A percentile compares a stretch with the other conserved stretches of the same genome.
Conservation (phyloP, 2,888 invertebrate genomes). For the Ormyrus labotus region DNA sequence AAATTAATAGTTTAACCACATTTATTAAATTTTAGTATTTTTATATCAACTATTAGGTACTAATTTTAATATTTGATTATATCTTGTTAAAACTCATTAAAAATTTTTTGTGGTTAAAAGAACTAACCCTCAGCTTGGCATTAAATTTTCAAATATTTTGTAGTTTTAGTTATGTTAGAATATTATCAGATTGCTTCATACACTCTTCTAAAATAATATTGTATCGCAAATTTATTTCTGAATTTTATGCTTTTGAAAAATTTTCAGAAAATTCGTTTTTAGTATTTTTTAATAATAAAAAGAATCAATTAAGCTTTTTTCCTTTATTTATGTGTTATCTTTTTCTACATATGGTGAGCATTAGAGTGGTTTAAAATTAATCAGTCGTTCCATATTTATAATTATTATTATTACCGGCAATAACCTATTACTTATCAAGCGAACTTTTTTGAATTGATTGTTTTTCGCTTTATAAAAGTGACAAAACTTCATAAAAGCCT, state of each 20-base stretch:
- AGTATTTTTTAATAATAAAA: slow-evolving; percentile 9
- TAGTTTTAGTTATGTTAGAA: slow-evolving; percentile 47
- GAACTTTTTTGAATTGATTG: too few species aligned
- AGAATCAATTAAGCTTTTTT: slow-evolving; percentile 7
- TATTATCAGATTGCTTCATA: slow-evolving; percentile 23
- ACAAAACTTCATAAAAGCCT: too few species aligned
- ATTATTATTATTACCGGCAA: too few species aligned
- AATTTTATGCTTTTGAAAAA: slow-evolving; percentile 47
- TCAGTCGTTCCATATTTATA: background rate
- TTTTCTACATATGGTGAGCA: background rate
- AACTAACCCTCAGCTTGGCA: slow-evolving; percentile 32
- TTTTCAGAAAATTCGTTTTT: slow-evolving; percentile 47
- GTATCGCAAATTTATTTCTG: slow-evolving; percentile 35
- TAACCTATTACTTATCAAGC: too few species aligned
- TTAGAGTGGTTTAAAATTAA: slow-evolving; percentile 36
- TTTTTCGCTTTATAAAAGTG: too few species aligned
- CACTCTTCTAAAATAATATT: background rate
- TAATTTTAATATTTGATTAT: background rate
- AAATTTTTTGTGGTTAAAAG: slow-evolving; percentile 49
- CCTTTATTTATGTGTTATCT: slow-evolving; percentile 7
- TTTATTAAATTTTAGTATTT: slow-evolving; percentile 34
- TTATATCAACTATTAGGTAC: slow-evolving; percentile 5
- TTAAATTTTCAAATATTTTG: slow-evolving; percentile 30
- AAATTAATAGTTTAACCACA: slow-evolving; percentile 15
- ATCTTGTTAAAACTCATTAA: slow-evolving; percentile 37